A percentile compares a stretch with the other conserved stretches of the same genome.
Conservation (phyloP, 2,797 vertebrate species). For the Microchirus variegatus region DNA sequence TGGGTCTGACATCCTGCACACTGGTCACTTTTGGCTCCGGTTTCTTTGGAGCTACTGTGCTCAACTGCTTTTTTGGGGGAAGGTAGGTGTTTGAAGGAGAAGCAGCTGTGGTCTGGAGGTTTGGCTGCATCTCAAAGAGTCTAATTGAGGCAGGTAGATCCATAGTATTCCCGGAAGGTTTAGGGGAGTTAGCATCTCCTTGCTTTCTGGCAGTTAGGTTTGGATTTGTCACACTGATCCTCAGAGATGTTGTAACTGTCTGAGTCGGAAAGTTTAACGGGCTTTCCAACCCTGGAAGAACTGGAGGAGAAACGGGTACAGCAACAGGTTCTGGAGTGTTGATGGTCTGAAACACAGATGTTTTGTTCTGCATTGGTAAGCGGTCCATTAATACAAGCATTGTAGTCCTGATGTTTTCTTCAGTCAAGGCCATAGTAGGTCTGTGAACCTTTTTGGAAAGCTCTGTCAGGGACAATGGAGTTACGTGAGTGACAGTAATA, state of each 20-base stretch:
- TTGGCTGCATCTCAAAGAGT: slow-evolving; percentile 43
- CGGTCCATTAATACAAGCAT: slow-evolving; percentile 35
- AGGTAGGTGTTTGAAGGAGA: slow-evolving; percentile 25
- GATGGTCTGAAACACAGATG: slow-evolving; percentile 35
- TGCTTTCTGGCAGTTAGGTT: slow-evolving; percentile 31
- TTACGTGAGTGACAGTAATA: slow-evolving; percentile 61
- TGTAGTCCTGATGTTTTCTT: slow-evolving; percentile 49
- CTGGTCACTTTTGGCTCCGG: slow-evolving; percentile 61
- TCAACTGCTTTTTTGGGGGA: slow-evolving; percentile 52
- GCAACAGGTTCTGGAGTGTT: slow-evolving; percentile 28
- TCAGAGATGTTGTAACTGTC: slow-evolving; percentile 59
- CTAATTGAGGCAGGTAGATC: slow-evolving; percentile 48
- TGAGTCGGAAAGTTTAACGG: slow-evolving; percentile 50
- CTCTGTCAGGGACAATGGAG: slow-evolving; percentile 48
- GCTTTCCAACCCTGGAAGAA: slow-evolving; percentile 59
- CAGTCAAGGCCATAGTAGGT: slow-evolving; percentile 40
- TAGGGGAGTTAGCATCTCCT: slow-evolving; percentile 20
- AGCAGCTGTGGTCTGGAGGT: slow-evolving; percentile 38
- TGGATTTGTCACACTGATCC: slow-evolving; percentile 40
- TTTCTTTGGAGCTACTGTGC: slow-evolving; percentile 62
- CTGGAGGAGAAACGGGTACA: slow-evolving; percentile 33
- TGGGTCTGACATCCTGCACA: slow-evolving; percentile 63
- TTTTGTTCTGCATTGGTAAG: slow-evolving; percentile 36
- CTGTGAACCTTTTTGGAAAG: slow-evolving; percentile 62
- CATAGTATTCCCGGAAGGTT: slow-evolving; percentile 30